These are phyloP conservation scores for Hafferia zeledoni DNA, from an alignment of 2,797 vertebrate species.

Conservation along the genomic window DNA sequence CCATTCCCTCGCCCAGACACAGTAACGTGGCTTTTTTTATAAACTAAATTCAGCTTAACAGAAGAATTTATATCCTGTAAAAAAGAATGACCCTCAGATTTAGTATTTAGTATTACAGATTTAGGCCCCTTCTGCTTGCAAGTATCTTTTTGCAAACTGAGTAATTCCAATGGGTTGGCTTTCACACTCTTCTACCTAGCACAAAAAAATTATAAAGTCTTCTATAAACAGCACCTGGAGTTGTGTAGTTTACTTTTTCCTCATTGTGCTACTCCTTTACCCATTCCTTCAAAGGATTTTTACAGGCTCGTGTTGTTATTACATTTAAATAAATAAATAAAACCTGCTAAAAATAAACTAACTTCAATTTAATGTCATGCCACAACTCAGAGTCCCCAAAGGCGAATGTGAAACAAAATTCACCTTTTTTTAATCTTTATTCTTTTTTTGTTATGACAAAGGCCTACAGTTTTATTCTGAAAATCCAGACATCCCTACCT, in stretches of 20 bases:
- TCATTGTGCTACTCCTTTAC: neutral
- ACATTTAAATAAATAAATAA: neutral
- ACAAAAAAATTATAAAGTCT: neutral
- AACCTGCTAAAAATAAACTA: conserved; percentile 46
- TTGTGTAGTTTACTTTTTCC: neutral
- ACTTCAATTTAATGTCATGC: conserved; percentile 3
- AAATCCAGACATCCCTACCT: neutral
- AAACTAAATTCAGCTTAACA: neutral
- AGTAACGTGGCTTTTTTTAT: neutral
- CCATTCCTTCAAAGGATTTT: neutral
- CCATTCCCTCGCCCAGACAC: neutral
- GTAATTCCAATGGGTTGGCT: neutral
- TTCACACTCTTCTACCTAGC: neutral
- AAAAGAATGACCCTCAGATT: neutral
- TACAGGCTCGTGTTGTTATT: neutral
- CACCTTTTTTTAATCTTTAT: neutral
- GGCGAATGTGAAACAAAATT: neutral
- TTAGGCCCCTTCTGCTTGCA: neutral
- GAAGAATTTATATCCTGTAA: neutral
- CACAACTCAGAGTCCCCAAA: neutral
- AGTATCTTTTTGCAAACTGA: neutral
- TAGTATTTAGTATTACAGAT: neutral
- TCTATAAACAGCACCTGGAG: neutral
- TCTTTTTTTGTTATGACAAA: neutral
- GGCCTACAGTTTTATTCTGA: neutral